Base-by-base conservation (phyloP, 2,113 vertebrate genomes). In the Pterocles gutturalis region DNA sequence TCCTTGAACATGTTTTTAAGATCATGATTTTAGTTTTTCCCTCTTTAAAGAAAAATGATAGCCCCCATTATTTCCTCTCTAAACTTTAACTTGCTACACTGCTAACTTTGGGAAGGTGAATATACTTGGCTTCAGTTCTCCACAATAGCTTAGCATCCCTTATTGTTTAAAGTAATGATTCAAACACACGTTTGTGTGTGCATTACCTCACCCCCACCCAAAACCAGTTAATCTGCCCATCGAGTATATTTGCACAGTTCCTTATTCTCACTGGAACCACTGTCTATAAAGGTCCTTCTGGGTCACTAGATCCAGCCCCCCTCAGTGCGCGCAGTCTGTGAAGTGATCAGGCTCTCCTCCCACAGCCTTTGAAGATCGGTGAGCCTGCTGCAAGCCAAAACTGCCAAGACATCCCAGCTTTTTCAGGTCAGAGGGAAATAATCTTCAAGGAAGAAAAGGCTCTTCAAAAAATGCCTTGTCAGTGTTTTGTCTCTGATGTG, bases 231-330 rank as follows among this genome's bases (percentile, higher is more conserved):
- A 76, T 93, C n/a, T 76, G 5, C 65, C 38, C 16, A 5, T 67
- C 16, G 33, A 45, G 49, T 85, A 91, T 91, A 71, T 95, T 96
- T 95, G 73, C 91, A 71, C 90, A 75, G 34, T 73, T 81, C 54
- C 33, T 92, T 55, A 11, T 83, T 93, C 55, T 81, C 55, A 87
- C 25, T 95, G 93, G 89, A 91, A 67, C 5, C 49, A 12, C 3
- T 21, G 51, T 79, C 77, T 84, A 9, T 43, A 84, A 93, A 78
- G 94, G 91, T 91, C 89, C 57, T 94, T 89, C 81, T 54, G 93
- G 96, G 93, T 96, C 96, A 89, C n/a, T 58, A 10, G 48, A 75
- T 91, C 61, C 65, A 89, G 28, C 54, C 60, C 17, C 58, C 14
- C 33, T 83, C 72, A 22, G 65, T 60, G 57, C 86, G 71, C 34